A percentile compares a stretch with the other conserved stretches of the same genome.
Conservation (phyloP, 2,113 vertebrate species). For the Bos indicus region DNA sequence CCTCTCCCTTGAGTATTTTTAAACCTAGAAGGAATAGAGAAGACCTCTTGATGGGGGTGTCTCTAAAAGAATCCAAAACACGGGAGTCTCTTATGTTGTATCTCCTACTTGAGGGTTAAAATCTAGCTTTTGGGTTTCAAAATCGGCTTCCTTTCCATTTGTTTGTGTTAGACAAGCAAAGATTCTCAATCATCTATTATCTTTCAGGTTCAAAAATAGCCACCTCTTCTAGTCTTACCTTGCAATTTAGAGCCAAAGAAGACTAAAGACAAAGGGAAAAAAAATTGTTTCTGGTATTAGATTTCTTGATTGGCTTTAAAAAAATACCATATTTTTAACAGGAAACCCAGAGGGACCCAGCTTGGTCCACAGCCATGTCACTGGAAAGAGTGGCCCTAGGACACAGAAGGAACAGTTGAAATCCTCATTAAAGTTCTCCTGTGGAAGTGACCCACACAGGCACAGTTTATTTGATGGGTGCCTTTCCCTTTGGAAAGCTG, state of each 20-base stretch:
- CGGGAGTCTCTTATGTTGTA: background rate
- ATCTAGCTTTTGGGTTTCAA: background rate
- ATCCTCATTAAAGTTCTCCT: constrained; percentile 24
- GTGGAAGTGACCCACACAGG: background rate
- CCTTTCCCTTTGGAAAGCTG: constrained; percentile 30
- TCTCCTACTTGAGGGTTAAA: background rate
- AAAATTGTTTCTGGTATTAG: constrained; percentile 40
- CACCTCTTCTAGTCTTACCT: constrained; percentile 33
- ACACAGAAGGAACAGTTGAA: constrained; percentile 47
- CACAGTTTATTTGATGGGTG: constrained; percentile 17
- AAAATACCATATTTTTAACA: constrained; percentile 19
- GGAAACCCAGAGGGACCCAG: constrained; percentile 16
- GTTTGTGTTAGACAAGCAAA: constrained; percentile 1
- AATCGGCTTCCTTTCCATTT: background rate
- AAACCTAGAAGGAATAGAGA: background rate
- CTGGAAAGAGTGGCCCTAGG: constrained; percentile 42
- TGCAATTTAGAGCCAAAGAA: constrained; percentile 52
- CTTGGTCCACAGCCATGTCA: constrained; percentile 15
- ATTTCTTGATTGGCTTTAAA: constrained; percentile 60
- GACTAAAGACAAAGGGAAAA: constrained; percentile 42
- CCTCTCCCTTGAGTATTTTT: background rate
- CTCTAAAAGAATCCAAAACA: background rate
- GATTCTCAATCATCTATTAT: background rate
- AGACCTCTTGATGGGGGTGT: background rate
- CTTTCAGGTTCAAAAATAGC: constrained; percentile 48